Percentiles rank a stretch among this genome's conserved stretches.
These are phyloP conservation scores for Anguilla japonica DNA, from an alignment of 2,113 vertebrate species.

Conservation along the genomic window DNA sequence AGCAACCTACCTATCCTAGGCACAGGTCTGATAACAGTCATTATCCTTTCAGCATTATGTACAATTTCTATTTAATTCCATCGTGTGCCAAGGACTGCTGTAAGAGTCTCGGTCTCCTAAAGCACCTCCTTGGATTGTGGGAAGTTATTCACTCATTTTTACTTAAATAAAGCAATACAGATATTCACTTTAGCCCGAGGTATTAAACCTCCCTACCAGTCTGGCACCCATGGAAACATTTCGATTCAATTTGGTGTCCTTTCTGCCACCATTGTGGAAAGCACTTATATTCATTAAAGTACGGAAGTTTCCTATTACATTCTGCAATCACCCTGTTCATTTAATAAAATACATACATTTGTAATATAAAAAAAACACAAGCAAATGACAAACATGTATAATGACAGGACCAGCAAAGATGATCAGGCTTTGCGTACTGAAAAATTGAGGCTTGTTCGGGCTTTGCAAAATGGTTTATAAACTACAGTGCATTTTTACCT, in stretches of 20 bases:
- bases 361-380: no score
- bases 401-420: no score
- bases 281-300: no score
- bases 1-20: no score
- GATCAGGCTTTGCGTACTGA: neutral
- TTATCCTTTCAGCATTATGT: no score
- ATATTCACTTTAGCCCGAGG: neutral
- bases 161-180: neutral
- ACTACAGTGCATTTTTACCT: conserved; percentile 54
- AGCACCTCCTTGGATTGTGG: no score
- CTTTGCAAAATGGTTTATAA: neutral
- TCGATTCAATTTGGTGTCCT: neutral
- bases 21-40: no score
- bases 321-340: no score
- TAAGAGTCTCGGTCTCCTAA: no score
- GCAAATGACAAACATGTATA: no score
- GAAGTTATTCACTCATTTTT: neutral
- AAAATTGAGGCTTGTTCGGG: neutral
- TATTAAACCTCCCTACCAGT: neutral
- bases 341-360: no score
- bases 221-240: neutral
- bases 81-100: neutral
- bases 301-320: no score
- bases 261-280: neutral
- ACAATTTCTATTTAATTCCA: neutral